Evolutionary conservation across 2,888 invertebrate genomes (phyloP), one percentile per base, ranked within the genome.

Genomic region (Monochamus alternatus): DNA sequence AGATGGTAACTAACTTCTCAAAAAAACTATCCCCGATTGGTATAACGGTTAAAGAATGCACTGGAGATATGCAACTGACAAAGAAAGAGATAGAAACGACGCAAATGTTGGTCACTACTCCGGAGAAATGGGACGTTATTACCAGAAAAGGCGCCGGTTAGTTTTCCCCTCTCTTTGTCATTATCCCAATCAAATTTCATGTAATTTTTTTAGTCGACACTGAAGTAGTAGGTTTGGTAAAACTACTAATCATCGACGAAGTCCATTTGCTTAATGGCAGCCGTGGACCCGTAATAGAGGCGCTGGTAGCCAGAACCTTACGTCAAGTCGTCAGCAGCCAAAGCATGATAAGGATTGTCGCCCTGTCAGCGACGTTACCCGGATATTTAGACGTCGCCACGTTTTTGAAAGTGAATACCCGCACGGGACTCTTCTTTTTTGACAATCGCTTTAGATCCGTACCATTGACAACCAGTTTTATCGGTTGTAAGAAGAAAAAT

Each of bases 61-160:
- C 99, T 0, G 99, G 99, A 14, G 99, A 99, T 87, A 99, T 99
- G 96, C 97, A 98, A 84, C 90, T 99, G 22, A 97, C 97, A 0
- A 98, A 98, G 88, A 91, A 93, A 4, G 99, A 99, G 89, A 97
- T 99, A 76, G 93, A 94, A 63, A 95, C 97, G 85, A 99, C 99
- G 0, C 98, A 99, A 90, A 98, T 99, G 95, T 92, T 99, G 64
- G 97, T 99, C 1, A 97, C 98, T 1, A 99, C 99, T 0, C 99
- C 99, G 0, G 99, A 99, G 89, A 99, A 99, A 86, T 99, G 99
- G 99, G 99, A 99, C 88, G 98, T 99, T 5, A 97, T 99, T 1
- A 99, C 99, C 0, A 92, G 99, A 81, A 99, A 99, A 88, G 95
- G 96, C 14, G 94, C 95, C 38, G 94, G 93, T 93, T 87, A 87